Percentiles rank a stretch among this genome's conserved stretches.
These are phyloP conservation scores for Raphicerus campestris DNA, from an alignment of 2,113 vertebrate genomes.

Conservation along the genomic window DNA sequence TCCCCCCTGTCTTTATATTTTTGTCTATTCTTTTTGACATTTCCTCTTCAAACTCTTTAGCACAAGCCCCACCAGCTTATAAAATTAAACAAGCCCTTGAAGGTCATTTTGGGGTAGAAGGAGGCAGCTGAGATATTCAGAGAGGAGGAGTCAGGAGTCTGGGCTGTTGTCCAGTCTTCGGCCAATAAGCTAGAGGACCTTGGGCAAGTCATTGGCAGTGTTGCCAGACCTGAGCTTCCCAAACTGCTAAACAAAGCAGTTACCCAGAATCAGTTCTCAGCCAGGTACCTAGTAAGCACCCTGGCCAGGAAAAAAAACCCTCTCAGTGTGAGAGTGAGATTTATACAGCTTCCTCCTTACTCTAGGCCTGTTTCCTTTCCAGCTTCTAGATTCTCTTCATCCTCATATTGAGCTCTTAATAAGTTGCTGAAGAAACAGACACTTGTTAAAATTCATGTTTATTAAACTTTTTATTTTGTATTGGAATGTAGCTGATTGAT, in stretches of 20 bases:
- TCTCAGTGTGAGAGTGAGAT: background rate
- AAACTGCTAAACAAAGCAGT: background rate
- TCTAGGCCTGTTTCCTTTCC: background rate
- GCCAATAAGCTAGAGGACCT: background rate
- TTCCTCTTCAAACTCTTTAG: constrained; percentile 2
- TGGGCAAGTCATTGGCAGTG: background rate
- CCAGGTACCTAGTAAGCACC: background rate
- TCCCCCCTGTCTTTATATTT: background rate
- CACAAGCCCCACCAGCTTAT: background rate
- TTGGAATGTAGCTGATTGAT: background rate
- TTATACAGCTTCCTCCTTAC: background rate
- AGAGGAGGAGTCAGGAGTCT: background rate
- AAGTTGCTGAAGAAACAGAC: background rate
- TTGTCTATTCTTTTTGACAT: background rate
- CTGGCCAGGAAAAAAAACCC: background rate
- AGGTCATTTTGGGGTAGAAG: background rate
- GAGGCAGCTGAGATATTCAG: background rate
- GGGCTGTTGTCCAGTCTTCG: background rate
- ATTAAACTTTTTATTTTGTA: background rate
- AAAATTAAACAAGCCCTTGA: background rate
- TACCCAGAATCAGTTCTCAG: background rate
- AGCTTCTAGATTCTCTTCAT: background rate
- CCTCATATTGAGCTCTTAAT: background rate
- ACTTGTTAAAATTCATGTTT: background rate
- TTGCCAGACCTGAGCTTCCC: background rate